Evolutionary conservation across 2,113 vertebrate species (phyloP), one percentile per base, ranked within the genome.

Genomic region (Forbesichthys agassizii): DNA sequence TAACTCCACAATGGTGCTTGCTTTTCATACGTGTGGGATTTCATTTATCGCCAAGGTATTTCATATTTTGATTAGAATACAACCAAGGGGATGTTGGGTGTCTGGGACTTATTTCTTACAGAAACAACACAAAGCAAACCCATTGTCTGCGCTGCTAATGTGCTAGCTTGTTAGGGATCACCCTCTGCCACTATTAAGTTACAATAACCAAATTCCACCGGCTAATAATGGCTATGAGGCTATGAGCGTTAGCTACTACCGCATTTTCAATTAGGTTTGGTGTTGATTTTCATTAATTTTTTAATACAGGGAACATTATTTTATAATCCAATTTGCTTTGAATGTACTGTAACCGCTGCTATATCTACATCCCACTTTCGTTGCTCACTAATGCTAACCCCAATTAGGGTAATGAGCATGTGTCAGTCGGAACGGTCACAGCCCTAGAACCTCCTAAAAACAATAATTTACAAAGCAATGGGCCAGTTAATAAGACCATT

Each of bases 41-140:
- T 65, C 66, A 70, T 66, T 52, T 71, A 59, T 77, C 61, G 69
- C 58, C 79, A 20, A 60, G 12, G 33, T 4, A 33, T 82, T 80
- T 88, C 74, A 87, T 88, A 83, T 89, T 77, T 80, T 87, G 89
- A 92, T 90, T 83, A 88, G 78, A 85, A 73, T 74, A 77, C 80
- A 88, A 85, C 75, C 73, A 51, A 84, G 55, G 73, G 70, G 64
- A 65, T 79, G 80, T 65, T 78, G 75, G 74, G 78, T 71, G 77
- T 82, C 69, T 78, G 85, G 81, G 71, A 64, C 66, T 79, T 85
- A 80, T 81, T 82, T 75, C 83, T 74, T 87, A 78, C 77, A 49
- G 62, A 57, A 53, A 71, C 70, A 75, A 68, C 55, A 82, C 66
- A 77, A 84, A 84, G 82, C 77, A 68, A 66, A 80, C 77, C 77